These are phyloP conservation scores for Diplodus sargus DNA, from an alignment of 2,797 vertebrate species.

Conservation along the genomic window DNA sequence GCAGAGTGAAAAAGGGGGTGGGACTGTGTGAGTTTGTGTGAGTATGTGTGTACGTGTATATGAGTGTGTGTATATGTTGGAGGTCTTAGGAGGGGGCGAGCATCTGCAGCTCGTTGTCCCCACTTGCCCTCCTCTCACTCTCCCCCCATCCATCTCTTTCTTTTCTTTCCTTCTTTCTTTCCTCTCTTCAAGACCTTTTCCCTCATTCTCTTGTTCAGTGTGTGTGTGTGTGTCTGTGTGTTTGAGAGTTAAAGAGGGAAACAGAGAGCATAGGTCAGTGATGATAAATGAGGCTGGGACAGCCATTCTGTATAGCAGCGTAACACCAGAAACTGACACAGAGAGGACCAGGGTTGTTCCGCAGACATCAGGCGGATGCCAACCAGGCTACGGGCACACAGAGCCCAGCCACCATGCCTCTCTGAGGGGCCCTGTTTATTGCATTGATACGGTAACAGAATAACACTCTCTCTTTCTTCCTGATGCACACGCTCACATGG, in stretches of 20 bases:
- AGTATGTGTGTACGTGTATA: background rate
- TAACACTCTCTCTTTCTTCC: constrained; percentile 32
- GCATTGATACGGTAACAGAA: constrained; percentile 59
- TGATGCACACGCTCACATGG: constrained; percentile 71
- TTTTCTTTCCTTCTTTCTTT: constrained; percentile 21
- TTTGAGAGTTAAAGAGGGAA: background rate
- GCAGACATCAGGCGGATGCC: constrained; percentile 36
- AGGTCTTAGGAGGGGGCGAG: constrained; percentile 22
- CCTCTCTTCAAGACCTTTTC: constrained; percentile 19
- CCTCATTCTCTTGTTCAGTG: background rate
- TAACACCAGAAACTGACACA: constrained; percentile 28
- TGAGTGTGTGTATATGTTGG: constrained; percentile 8
- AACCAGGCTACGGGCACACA: constrained; percentile 45
- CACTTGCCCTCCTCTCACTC: constrained; percentile 47
- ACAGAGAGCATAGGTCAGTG: constrained; percentile 43
- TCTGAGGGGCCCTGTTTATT: constrained; percentile 65
- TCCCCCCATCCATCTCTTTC: constrained; percentile 48
- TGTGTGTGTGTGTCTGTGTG: background rate
- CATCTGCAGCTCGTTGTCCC: constrained; percentile 67
- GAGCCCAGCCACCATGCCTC: constrained; percentile 38
- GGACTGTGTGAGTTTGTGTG: background rate
- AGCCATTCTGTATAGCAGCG: constrained; percentile 8
- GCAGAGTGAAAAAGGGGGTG: constrained; percentile 35
- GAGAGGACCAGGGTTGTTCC: constrained; percentile 13
- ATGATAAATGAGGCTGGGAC: constrained; percentile 71